These are phyloP conservation scores for Noctuana brunneofusca DNA, from an alignment of 2,888 invertebrate genomes.

Conservation along the genomic window DNA sequence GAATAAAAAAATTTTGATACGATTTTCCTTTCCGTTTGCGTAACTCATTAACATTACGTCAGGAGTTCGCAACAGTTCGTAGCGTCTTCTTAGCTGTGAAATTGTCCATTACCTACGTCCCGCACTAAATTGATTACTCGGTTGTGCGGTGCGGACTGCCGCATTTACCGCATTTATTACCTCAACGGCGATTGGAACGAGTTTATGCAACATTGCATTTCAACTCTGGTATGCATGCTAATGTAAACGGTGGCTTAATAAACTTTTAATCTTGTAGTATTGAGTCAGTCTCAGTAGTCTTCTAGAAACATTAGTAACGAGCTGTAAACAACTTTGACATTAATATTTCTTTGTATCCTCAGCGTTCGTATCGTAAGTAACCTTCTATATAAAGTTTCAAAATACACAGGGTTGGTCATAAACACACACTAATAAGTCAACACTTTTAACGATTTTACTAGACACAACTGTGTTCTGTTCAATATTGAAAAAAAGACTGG, in stretches of 20 bases:
- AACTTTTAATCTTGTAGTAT: background rate
- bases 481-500: slow-evolving; percentile 1
- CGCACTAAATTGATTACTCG: slow-evolving; percentile 35
- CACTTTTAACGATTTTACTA: background rate
- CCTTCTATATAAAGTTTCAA: too few species aligned
- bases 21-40: slow-evolving; percentile 32
- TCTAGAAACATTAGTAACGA: background rate
- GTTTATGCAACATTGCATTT: slow-evolving; percentile 9
- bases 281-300: background rate
- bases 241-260: background rate
- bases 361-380: too few species aligned
- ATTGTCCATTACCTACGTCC: slow-evolving; percentile 34
- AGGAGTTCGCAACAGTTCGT: slow-evolving; percentile 34
- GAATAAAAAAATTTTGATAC: background rate
- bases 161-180: slow-evolving; percentile 7
- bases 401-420: background rate
- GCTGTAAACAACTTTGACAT: background rate
- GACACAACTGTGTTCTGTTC: background rate
- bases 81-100: slow-evolving; percentile 37
- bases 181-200: background rate
- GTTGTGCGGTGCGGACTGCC: slow-evolving; percentile 28
- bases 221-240: background rate
- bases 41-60: slow-evolving; percentile 35
- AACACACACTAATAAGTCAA: background rate
- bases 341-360: background rate